Conservation (phyloP, 2,888 invertebrate genomes). For the Tridacna gigas region DNA sequence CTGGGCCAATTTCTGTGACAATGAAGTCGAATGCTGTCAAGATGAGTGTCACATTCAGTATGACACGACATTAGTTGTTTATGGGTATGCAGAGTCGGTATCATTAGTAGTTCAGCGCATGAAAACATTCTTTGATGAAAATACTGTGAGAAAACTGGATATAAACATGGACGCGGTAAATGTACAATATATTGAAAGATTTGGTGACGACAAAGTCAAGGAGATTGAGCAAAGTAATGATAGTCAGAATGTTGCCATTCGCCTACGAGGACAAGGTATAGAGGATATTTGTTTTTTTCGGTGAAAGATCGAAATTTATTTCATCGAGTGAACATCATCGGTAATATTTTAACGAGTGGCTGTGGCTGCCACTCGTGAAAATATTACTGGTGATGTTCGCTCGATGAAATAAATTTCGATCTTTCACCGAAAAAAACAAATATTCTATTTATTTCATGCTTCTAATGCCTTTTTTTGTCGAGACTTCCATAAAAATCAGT, state of each 20-base stretch:
- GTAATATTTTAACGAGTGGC: neutral
- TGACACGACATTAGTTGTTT: neutral
- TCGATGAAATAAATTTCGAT: neutral
- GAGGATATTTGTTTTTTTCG: slow-evolving; percentile 9
- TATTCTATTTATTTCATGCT: neutral
- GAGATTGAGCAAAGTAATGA: slow-evolving; percentile 2
- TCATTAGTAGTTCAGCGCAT: slow-evolving; percentile 15
- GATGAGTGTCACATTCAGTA: slow-evolving; percentile 15
- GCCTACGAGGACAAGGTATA: neutral
- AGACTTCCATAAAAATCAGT: no score
- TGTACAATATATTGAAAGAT: slow-evolving; percentile 30
- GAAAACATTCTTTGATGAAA: slow-evolving; percentile 36
- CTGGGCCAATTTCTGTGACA: slow-evolving; percentile 27
- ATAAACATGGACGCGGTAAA: slow-evolving; percentile 22
- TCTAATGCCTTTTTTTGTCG: no score
- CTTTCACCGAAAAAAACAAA: neutral
- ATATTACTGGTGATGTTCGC: neutral
- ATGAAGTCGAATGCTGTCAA: slow-evolving; percentile 35
- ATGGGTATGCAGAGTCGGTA: slow-evolving; percentile 39
- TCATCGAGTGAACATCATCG: neutral
- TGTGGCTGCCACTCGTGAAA: no score
- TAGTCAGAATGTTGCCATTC: neutral
- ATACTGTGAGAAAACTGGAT: slow-evolving; percentile 8
- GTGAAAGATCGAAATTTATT: neutral
- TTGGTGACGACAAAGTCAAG: neutral